Percentiles rank a stretch among this genome's conserved stretches.
phyloP scores from a whole-genome alignment of 2,113 vertebrate genomes.

The Cyprinus carpio region DNA sequence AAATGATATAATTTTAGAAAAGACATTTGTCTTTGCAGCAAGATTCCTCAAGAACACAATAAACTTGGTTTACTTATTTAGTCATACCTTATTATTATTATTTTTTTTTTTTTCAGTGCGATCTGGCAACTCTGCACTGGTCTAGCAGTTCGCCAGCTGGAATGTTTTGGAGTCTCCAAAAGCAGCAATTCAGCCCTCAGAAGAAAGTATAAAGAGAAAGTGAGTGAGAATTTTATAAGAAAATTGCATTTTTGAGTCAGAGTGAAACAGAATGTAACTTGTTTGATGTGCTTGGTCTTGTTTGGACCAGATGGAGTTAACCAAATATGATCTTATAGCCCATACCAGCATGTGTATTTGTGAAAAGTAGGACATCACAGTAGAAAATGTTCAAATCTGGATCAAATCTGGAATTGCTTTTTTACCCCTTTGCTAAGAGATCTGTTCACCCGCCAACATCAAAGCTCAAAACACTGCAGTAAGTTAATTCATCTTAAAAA shows the following conservation, averaged over 20 bases:
- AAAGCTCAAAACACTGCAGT: constrained; percentile 46
- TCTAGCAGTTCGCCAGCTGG: background rate
- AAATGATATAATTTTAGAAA: too few species aligned
- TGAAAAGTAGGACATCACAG: background rate
- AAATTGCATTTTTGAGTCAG: background rate
- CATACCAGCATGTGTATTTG: background rate
- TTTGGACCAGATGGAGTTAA: background rate
- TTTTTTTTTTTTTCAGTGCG: background rate
- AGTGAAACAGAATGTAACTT: background rate
- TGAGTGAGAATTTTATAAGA: background rate
- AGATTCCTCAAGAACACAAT: background rate
- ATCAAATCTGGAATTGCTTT: constrained; percentile 50
- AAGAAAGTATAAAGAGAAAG: background rate
- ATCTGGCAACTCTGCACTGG: background rate
- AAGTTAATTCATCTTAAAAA: background rate
- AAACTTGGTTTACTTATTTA: background rate
- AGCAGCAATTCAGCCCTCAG: background rate
- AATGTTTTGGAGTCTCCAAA: background rate
- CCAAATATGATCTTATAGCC: background rate
- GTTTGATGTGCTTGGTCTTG: background rate
- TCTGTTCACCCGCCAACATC: constrained; percentile 42
- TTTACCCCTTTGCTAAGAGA: constrained; percentile 37
- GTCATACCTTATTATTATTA: background rate
- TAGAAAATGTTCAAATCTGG: constrained; percentile 18
- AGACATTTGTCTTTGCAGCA: background rate